phyloP scores from a whole-genome alignment of 2,888 invertebrate species.

The Nemapogon koenigi region DNA sequence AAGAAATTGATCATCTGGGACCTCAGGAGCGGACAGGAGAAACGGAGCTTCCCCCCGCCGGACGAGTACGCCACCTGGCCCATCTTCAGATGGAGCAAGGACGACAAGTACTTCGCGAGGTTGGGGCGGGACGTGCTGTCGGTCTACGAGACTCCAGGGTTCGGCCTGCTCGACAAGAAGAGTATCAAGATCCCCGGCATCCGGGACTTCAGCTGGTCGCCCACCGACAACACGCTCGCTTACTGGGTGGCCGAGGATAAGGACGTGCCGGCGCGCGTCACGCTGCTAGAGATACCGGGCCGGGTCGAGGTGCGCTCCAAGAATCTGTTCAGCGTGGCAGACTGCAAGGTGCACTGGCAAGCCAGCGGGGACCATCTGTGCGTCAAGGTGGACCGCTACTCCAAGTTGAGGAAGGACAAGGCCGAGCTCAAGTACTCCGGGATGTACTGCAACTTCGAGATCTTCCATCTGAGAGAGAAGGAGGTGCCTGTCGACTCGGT shows the following conservation, averaged over 20 bases:
- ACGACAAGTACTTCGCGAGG: slow-evolving; percentile 93
- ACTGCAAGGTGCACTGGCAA: slow-evolving; percentile 99
- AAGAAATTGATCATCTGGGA: slow-evolving; percentile 96
- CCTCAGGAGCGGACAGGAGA: slow-evolving; percentile 84
- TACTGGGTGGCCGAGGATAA: slow-evolving; percentile 99
- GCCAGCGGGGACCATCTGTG: slow-evolving; percentile 97
- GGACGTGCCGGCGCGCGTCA: slow-evolving; percentile 94
- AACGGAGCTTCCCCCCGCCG: slow-evolving; percentile 86
- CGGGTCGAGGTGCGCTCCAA: slow-evolving; percentile 89
- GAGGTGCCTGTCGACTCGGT: slow-evolving; percentile 97
- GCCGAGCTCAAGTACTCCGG: slow-evolving; percentile 93
- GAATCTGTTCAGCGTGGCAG: slow-evolving; percentile 97
- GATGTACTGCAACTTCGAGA: slow-evolving; percentile 98
- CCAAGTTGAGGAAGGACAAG: slow-evolving; percentile 94
- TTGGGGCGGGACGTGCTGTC: slow-evolving; percentile 85
- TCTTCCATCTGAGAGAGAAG: slow-evolving; percentile 98
- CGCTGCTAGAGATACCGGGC: slow-evolving; percentile 90
- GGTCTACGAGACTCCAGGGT: slow-evolving; percentile 96
- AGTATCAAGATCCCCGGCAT: slow-evolving; percentile 91
- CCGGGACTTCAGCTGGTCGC: slow-evolving; percentile 96
- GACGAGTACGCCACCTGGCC: slow-evolving; percentile 89
- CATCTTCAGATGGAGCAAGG: slow-evolving; percentile 96
- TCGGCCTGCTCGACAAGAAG: slow-evolving; percentile 92
- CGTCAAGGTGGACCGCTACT: slow-evolving; percentile 83
- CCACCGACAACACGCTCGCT: slow-evolving; percentile 93